Evolutionary conservation across 1,140 invertebrate genomes (phyloP), one percentile per base, ranked within the genome.

Genomic region (Scaptomyza pallida): DNA sequence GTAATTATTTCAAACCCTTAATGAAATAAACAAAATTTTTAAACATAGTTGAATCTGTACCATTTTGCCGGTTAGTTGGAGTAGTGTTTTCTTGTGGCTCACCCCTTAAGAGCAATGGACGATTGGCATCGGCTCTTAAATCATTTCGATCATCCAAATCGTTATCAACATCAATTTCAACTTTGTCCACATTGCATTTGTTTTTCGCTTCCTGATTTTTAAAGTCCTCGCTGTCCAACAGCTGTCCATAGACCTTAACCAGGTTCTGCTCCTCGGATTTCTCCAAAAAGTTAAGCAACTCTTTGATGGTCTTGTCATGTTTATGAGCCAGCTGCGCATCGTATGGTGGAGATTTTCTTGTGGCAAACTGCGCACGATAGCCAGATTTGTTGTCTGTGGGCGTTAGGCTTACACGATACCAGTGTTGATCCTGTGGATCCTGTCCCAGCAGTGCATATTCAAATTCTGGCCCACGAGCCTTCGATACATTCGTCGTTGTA

Each of bases 321-420:
- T 79, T 79, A 23, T 86, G 81, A 0, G 69, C 65, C 17, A 71
- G 8, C 12, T 86, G 35, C 0, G 75, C 65, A 59, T 88, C 62
- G 17, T 62, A 81, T 12, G 81, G 81, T 0, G 81, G 77, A 12
- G 68, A 59, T 17, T 67, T 74, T 2, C 82, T 60, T 1, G 77
- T 86, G 6, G 81, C 60, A 17, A 85, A 81, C 43, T 88, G 69
- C 3, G 73, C 81, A 0, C 54, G 64, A 37, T 64, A 88, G 9
- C 45, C 61, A 0, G 70, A 52, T 21, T 74, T 81, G 33, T 62
- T 50, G 2, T 23, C 44, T 33, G 68, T 75, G 1, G 81, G 55
- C 1, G 70, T 88, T 2, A 86, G 50, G 9, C 82, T 78, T 3
- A 86, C 78, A 0, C 81, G 78, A 60, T 72, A 86, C 81, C 81